These are phyloP conservation scores for Trichoplusia ni DNA, from an alignment of 1,140 invertebrate species.

Conservation along the genomic window DNA sequence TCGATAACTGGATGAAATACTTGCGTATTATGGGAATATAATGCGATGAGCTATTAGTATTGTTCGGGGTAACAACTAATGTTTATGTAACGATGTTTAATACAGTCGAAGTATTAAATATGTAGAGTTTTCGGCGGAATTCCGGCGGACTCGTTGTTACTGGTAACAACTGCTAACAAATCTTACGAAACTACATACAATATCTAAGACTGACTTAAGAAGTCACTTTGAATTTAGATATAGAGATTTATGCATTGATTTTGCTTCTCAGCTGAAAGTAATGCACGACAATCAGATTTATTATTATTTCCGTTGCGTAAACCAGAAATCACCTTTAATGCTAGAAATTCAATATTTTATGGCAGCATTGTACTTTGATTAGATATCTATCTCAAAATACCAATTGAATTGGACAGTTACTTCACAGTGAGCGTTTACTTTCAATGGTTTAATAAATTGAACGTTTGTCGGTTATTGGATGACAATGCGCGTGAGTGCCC, in stretches of 20 bases:
- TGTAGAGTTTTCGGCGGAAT: background rate
- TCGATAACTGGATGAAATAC: conserved; percentile 45
- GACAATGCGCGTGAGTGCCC: conserved; percentile 67
- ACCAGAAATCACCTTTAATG: no score
- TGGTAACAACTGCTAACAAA: no score
- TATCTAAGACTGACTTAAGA: no score
- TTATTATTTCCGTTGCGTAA: no score
- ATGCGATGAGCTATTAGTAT: conserved; percentile 17
- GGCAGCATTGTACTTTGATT: no score
- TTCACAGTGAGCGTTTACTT: conserved; percentile 59
- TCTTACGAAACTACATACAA: no score
- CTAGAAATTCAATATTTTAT: no score
- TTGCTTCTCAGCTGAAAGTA: no score
- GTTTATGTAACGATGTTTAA: background rate
- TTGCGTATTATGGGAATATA: conserved; percentile 24
- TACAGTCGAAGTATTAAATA: background rate
- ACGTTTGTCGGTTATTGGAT: conserved; percentile 64
- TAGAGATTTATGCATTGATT: no score
- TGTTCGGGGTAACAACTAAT: background rate
- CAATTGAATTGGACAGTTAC: conserved; percentile 61
- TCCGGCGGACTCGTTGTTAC: no score
- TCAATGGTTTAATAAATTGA: conserved; percentile 71
- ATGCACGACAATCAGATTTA: no score
- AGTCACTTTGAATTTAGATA: no score
- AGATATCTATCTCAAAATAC: conserved; percentile 28